Conservation (phyloP, 2,888 invertebrate species). For the Lepetodrilus schrolli region DNA sequence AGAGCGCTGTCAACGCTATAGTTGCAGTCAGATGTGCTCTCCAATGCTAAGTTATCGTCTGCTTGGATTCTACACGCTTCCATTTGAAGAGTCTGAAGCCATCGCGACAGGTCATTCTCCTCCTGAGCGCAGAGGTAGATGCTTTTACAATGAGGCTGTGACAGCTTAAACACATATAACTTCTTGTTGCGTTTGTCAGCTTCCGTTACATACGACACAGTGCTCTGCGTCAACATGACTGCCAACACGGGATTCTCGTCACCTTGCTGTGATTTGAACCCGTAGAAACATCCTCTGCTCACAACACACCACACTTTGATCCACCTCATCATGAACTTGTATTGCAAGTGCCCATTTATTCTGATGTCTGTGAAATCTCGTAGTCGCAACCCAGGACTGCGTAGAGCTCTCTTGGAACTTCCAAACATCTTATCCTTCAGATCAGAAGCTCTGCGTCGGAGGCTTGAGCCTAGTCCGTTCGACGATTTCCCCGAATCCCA, state of each 20-base stretch:
- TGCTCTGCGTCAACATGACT: constrained; percentile 53
- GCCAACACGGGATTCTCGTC: constrained; percentile 55
- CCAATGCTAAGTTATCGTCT: constrained; percentile 18
- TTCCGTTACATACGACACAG: constrained; percentile 51
- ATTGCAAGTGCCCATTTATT: constrained; percentile 34
- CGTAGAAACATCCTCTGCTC: constrained; percentile 62
- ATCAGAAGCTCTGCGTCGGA: constrained; percentile 58
- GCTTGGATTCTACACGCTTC: constrained; percentile 55
- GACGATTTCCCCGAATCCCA: constrained; percentile 47
- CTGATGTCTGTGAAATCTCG: constrained; percentile 28
- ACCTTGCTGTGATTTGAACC: constrained; percentile 54
- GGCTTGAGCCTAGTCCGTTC: constrained; percentile 44
- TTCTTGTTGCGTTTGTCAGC: constrained; percentile 51
- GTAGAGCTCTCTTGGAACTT: constrained; percentile 14
- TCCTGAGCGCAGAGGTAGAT: constrained; percentile 58
- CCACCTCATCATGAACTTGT: constrained; percentile 55
- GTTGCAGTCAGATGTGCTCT: constrained; percentile 21
- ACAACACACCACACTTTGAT: constrained; percentile 61
- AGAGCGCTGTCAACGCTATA: constrained; percentile 31
- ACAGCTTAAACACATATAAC: constrained; percentile 59
- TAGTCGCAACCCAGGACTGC: constrained; percentile 35
- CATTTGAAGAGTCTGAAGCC: constrained; percentile 62
- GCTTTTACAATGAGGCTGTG: constrained; percentile 55
- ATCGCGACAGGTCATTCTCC: constrained; percentile 52
- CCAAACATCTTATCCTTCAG: constrained; percentile 58